Evolutionary conservation across 2,113 vertebrate genomes (phyloP).

Genomic region (Galemys pyrenaicus): DNA sequence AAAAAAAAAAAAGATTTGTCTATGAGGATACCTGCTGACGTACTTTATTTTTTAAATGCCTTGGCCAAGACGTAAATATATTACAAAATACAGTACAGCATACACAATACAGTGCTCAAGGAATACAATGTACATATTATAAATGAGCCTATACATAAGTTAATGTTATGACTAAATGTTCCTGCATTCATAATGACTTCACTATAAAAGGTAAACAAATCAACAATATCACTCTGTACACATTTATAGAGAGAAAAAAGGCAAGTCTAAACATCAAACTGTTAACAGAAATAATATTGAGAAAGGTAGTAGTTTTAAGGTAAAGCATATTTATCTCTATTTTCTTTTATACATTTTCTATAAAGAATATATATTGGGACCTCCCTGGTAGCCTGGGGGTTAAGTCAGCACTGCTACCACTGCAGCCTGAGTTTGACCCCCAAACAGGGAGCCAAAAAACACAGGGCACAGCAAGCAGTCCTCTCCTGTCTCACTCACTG

Average conservation of each 20-base stretch:
- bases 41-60: neutral
- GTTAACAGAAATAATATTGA: neutral
- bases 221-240: neutral
- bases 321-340: neutral
- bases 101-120: constrained; percentile 17
- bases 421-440: too few relatives aligned
- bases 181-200: neutral
- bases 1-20: neutral
- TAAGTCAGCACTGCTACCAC: too few relatives aligned
- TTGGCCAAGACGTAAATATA: neutral
- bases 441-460: too few relatives aligned
- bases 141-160: neutral
- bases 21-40: neutral
- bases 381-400: too few relatives aligned
- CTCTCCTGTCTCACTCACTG: too few relatives aligned
- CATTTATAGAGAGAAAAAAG: neutral
- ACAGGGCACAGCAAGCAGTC: too few relatives aligned
- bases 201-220: neutral
- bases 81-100: neutral
- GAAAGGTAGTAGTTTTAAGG: neutral
- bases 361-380: neutral
- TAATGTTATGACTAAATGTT: neutral
- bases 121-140: neutral
- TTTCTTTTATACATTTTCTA: constrained; percentile 25
- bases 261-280: neutral